Percentiles rank a stretch among this genome's conserved stretches.
phyloP scores from a whole-genome alignment of 2,888 invertebrate genomes.

The Hyppa rectilinea region DNA sequence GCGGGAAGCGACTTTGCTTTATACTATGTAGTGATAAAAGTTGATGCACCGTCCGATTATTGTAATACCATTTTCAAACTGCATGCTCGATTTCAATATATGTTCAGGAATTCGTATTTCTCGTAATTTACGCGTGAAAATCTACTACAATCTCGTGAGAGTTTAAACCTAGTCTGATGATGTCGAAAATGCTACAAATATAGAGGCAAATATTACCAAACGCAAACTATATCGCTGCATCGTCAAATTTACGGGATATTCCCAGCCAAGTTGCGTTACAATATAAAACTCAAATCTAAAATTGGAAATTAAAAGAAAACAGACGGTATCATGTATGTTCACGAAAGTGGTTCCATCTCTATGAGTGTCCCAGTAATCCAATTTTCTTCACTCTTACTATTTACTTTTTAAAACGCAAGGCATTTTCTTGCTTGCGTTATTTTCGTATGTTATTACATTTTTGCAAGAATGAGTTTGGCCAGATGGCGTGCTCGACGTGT shows the following conservation, averaged over 20 bases:
- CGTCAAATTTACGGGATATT: neutral
- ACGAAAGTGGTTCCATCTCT: conserved; percentile 26
- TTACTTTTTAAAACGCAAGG: conserved; percentile 31
- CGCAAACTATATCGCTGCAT: neutral
- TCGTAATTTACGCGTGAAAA: neutral
- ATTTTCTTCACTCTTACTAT: conserved; percentile 39
- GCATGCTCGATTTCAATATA: neutral
- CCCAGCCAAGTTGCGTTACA: neutral
- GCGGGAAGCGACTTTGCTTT: no score
- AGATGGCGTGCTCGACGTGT: neutral
- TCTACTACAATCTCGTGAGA: neutral
- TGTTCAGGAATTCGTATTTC: neutral
- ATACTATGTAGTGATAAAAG: no score
- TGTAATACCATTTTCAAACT: neutral
- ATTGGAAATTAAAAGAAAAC: conserved; percentile 61
- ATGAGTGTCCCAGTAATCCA: conserved; percentile 46
- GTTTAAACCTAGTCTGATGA: neutral
- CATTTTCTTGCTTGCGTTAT: conserved; percentile 22
- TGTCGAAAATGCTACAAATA: neutral
- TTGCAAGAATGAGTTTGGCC: conserved; percentile 4
- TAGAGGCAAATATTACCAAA: neutral
- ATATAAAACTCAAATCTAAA: conserved; percentile 18
- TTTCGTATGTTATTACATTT: conserved; percentile 18
- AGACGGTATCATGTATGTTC: conserved; percentile 40
- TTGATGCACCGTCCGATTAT: neutral